Base-by-base conservation (phyloP, 1,140 invertebrate species). In the Agraylea sexmaculata region DNA sequence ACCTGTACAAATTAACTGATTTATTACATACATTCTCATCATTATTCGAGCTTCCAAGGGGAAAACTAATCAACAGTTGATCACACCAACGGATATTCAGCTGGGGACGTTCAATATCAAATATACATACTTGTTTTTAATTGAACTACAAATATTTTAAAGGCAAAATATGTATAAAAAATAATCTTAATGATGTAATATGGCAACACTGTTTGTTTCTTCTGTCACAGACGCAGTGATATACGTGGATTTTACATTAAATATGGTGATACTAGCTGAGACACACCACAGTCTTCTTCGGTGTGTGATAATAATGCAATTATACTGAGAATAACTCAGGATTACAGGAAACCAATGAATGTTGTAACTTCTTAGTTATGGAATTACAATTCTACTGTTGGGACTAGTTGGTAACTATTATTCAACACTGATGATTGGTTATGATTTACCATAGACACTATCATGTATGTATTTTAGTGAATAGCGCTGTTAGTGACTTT, bases 201-300 rank as follows among this genome's bases (percentile, higher is more conserved):
- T n/a, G n/a, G n/a, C n/a, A n/a, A n/a, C n/a, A n/a, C n/a, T n/a
- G n/a, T n/a, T n/a, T n/a, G n/a, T n/a, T n/a, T n/a, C n/a, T n/a
- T n/a, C n/a, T n/a, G n/a, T n/a, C n/a, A n/a, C n/a, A n/a, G n/a
- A n/a, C n/a, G n/a, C n/a, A n/a, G n/a, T n/a, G n/a, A n/a, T n/a
- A n/a, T n/a, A n/a, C n/a, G n/a, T n/a, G n/a, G n/a, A n/a, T n/a
- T n/a, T n/a, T n/a, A n/a, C n/a, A n/a, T n/a, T n/a, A n/a, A n/a
- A n/a, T n/a, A n/a, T n/a, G n/a, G n/a, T n/a, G n/a, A 12, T 12
- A 15, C 11, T 17, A 35, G 18, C 33, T 35, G 15, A 4, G 87
- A 56, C 90, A 91, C 1, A 87, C 56, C 1, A 91, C 63, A 50
- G 77, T 83, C 53, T 82, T 84, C 36, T 80, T 73, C 15, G 71